These are phyloP conservation scores for Priocnemis perturbator DNA, from an alignment of 2,888 invertebrate genomes.

Conservation along the genomic window DNA sequence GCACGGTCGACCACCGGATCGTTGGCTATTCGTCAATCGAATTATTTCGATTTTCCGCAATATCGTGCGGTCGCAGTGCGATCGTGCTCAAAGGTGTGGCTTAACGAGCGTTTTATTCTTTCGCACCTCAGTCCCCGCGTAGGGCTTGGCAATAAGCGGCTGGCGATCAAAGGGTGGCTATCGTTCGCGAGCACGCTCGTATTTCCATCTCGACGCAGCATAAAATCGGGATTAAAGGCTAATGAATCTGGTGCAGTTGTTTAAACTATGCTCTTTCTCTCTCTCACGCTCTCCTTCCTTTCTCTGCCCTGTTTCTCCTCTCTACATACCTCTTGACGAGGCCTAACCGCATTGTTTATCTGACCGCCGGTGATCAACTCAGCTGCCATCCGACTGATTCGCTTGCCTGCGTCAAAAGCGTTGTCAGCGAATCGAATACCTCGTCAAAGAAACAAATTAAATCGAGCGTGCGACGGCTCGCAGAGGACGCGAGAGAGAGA, in stretches of 20 bases:
- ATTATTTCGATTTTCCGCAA: too few species aligned
- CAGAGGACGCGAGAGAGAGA: neutral
- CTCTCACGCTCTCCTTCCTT: neutral
- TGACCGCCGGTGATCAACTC: constrained; percentile 31
- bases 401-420: too few species aligned
- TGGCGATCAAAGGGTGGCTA: too few species aligned
- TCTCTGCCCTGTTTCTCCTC: neutral
- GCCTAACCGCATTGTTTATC: constrained; percentile 46
- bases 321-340: constrained; percentile 29
- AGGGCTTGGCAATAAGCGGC: too few species aligned
- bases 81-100: constrained; percentile 18
- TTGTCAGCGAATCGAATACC: neutral
- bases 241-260: too few species aligned
- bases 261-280: too few species aligned
- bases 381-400: constrained; percentile 12
- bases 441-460: constrained; percentile 9
- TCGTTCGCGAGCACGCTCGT: too few species aligned
- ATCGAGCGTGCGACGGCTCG: neutral
- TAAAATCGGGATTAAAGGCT: too few species aligned
- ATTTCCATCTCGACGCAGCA: too few species aligned
- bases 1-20: too few species aligned
- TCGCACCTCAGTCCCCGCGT: too few species aligned
- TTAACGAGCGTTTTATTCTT: neutral
- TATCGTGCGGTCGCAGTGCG: constrained; percentile 1
- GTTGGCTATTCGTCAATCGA: too few species aligned